These are phyloP conservation scores for Prenolepis imparis DNA, from an alignment of 2,888 invertebrate species.

Conservation along the genomic window DNA sequence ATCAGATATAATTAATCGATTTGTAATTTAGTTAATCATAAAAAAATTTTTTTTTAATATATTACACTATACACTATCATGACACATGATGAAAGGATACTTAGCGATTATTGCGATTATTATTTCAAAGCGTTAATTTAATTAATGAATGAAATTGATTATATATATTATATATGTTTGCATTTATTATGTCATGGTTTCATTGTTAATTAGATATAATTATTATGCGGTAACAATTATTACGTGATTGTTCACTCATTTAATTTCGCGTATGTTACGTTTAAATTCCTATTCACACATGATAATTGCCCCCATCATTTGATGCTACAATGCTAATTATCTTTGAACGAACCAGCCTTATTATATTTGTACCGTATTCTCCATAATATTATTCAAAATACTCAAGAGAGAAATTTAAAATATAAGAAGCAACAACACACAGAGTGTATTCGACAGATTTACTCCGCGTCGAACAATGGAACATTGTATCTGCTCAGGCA, in stretches of 20 bases:
- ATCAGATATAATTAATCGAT: conserved; percentile 1
- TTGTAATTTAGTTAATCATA: not conserved
- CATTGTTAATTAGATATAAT: conserved; percentile 36
- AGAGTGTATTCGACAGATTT: not conserved
- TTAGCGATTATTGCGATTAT: not conserved
- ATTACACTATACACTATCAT: not conserved
- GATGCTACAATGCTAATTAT: conserved; percentile 23
- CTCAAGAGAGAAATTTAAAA: conserved; percentile 24
- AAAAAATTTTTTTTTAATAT: not conserved
- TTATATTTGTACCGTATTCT: conserved; percentile 5
- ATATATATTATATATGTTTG: not conserved
- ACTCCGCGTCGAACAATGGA: conserved; percentile 31
- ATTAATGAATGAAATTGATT: conserved; percentile 8
- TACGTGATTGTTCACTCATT: conserved; percentile 36
- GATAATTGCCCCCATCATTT: conserved; percentile 34
- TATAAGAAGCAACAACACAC: conserved; percentile 17
- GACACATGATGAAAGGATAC: not conserved
- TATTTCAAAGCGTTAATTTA: conserved; percentile 1
- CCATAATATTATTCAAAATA: conserved; percentile 19
- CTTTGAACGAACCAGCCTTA: conserved; percentile 27
- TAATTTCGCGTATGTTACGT: conserved; percentile 18
- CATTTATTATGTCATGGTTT: conserved; percentile 1
- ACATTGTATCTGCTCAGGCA: conserved; percentile 46
- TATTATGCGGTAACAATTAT: not conserved
- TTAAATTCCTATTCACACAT: conserved; percentile 28